Evolutionary conservation across 1,140 invertebrate genomes (phyloP).

Genomic region (Heliconius eleuchia): DNA sequence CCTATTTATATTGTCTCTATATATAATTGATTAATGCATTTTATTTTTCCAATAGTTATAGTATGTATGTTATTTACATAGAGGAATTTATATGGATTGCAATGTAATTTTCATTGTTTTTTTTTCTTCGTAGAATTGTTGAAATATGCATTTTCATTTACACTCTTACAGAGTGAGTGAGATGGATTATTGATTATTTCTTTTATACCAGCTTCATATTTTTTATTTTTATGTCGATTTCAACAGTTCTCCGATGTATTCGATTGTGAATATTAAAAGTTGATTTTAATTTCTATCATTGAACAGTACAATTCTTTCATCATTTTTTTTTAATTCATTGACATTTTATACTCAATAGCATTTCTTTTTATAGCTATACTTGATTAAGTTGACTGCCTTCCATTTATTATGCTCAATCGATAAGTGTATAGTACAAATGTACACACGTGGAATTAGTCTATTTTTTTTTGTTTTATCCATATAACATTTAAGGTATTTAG

Average conservation of each 20-base stretch:
- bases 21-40: slow-evolving; percentile 57
- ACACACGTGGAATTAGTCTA: slow-evolving; percentile 67
- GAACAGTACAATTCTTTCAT: slow-evolving; percentile 1
- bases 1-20: slow-evolving; percentile 55
- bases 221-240: slow-evolving; percentile 18
- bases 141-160: neutral
- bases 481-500: slow-evolving; percentile 77
- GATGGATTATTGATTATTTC: neutral
- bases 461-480: slow-evolving; percentile 52
- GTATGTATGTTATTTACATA: slow-evolving; percentile 10
- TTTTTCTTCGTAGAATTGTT: slow-evolving; percentile 19
- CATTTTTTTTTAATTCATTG: neutral
- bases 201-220: neutral
- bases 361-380: slow-evolving; percentile 59
- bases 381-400: slow-evolving; percentile 76
- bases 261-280: slow-evolving; percentile 17
- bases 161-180: neutral
- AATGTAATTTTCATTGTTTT: slow-evolving; percentile 17
- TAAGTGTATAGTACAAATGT: slow-evolving; percentile 53
- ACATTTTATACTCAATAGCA: slow-evolving; percentile 69
- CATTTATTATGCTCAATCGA: slow-evolving; percentile 78
- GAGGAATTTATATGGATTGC: slow-evolving; percentile 7
- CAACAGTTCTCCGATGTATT: slow-evolving; percentile 25
- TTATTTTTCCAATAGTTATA: slow-evolving; percentile 50
- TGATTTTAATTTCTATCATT: neutral